Evolutionary conservation across 2,888 invertebrate genomes (phyloP), one percentile per base, ranked within the genome.

Genomic region (Meghimatium bilineatum): DNA sequence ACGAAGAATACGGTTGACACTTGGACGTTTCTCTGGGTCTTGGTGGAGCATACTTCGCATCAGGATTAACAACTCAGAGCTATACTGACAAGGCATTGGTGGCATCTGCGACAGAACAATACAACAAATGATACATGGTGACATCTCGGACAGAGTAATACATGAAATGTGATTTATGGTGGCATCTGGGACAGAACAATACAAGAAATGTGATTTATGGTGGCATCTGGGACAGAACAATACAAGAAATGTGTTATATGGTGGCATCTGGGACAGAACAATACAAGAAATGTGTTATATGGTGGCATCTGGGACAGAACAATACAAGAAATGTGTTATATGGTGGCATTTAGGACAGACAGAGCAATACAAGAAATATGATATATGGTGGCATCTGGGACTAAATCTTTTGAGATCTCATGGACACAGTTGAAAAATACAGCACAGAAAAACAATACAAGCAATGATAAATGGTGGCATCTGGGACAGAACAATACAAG

Each of bases 41-140:
- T 93, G 92, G 82, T 92, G 92, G 29, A 94, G 88, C 94, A 94
- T 93, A 36, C 90, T 91, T n/a, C 90, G 88, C 82, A 94, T 92
- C 52, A 94, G 86, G 32, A 87, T 87, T 36, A 92, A 88, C 69
- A 94, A 87, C 36, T 94, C 93, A 44, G 88, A 81, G 77, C 92
- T 92, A 89, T 94, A 94, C 82, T 91, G 89, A 71, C 90, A 91
- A 26, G 94, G 94, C 92, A 94, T 93, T n/a, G 90, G 88, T 23
- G 94, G 94, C 90, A 93, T 91, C 93, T 94, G 83, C 34, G 87
- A 66, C 2, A 34, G 23, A 76, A n/a, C 44, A 71, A 36, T 44
- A 38, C 44, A 71, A 38, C 38, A 26, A 66, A 72, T 6, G n/a
- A n/a, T n/a, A 8, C 6, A 44, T 44, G 44, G 12, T 44, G 44